Conservation (phyloP, 2,888 invertebrate genomes). For the Octodonta nipae region DNA sequence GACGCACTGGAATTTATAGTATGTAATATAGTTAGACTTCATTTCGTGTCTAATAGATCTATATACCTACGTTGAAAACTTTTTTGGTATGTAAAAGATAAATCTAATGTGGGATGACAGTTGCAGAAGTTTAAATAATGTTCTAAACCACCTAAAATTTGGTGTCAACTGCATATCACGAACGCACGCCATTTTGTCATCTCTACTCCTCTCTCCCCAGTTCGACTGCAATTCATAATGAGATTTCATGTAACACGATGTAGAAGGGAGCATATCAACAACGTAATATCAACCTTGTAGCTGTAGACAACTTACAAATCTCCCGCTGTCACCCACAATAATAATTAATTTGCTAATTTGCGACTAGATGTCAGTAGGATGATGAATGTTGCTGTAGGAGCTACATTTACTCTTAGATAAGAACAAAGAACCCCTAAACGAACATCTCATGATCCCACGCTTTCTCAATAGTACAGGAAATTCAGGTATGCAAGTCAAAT, state of each 20-base stretch:
- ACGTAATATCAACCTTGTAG: not conserved
- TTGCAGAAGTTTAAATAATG: too few species aligned
- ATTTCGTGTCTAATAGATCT: too few species aligned
- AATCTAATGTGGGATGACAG: too few species aligned
- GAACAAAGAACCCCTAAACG: conserved; percentile 14
- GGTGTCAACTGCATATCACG: not conserved
- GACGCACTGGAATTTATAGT: too few species aligned
- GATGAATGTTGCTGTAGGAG: conserved; percentile 22
- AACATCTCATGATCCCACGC: conserved; percentile 8
- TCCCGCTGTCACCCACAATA: conserved; percentile 33
- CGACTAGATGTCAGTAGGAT: conserved; percentile 22
- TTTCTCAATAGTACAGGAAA: too few species aligned
- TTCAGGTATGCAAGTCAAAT: too few species aligned
- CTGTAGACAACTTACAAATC: conserved; percentile 30
- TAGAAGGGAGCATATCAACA: conserved; percentile 5
- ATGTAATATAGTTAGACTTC: too few species aligned
- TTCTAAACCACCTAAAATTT: not conserved
- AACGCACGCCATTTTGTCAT: too few species aligned
- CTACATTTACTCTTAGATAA: conserved; percentile 6
- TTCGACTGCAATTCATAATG: not conserved
- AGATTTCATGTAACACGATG: conserved; percentile 3
- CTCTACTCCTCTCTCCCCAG: too few species aligned
- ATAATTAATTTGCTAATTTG: conserved; percentile 36
- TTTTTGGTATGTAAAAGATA: too few species aligned
- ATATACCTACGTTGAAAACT: too few species aligned